Base-by-base conservation (phyloP, 2,797 vertebrate genomes). In the Calcarius lapponicus region DNA sequence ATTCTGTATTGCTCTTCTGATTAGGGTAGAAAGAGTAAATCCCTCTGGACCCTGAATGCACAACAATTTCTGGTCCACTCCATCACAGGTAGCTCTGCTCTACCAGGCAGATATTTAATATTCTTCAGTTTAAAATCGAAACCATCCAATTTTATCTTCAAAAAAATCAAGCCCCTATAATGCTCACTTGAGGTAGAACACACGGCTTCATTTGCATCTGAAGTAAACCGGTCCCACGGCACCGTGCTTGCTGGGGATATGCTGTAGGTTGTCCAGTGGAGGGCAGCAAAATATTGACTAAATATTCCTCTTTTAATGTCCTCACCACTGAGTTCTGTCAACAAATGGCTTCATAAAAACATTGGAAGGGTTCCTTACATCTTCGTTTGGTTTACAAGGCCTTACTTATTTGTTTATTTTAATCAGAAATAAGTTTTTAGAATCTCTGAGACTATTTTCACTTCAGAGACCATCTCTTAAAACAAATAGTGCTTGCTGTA, bases 221-320 rank as follows among this genome's bases (percentile, higher is more conserved):
- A 70, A 73, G 34, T 11, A 34, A 18, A 20, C 31, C 11, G 3
- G 3, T 29, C 9, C 62, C 45, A 14, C 0, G 51, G 22, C 15
- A 11, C 15, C 3, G 20, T 3, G 4, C 7, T 64, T 16, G 17
- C 70, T 42, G 17, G 80, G 75, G 7, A 48, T 48, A 78, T 64
- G 95, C 80, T 88, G 50, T 50, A 17, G 3, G 17, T 25, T 15
- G 20, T 36, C 97, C 97, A 66, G 88, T 4, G 96, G 98, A 97
- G 97, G 97, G 86, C 97, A 97, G 96, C 92, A 97, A 95, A 97
- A 93, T 67, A 94, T 92, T 88, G 95, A 19, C 60, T 50, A 75
- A 92, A 80, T 16, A 53, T 75, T 62, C 26, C 7, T 38, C 38
- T 24, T 31, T 26, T n/a, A 32, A 42, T 14, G 5, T 10, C 31